These are phyloP conservation scores for Bugula neritina DNA, from an alignment of 2,888 invertebrate species.

Conservation along the genomic window DNA sequence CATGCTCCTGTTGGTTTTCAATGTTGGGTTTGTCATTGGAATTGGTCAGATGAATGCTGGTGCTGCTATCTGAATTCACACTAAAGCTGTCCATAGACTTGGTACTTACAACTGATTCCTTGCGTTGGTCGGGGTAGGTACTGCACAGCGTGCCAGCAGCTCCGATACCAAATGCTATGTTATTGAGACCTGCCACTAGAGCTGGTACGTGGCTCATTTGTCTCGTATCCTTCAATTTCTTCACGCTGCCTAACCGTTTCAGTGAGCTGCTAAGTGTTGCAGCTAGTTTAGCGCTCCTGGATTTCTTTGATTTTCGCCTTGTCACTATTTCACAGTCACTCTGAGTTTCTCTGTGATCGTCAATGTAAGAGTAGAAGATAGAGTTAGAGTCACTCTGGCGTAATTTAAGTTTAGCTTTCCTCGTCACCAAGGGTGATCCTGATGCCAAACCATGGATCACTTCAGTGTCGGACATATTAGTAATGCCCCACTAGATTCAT, in stretches of 20 bases:
- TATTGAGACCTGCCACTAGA: not conserved
- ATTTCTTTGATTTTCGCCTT: not conserved
- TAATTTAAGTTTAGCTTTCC: not conserved
- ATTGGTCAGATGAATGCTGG: not conserved
- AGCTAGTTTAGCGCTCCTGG: not conserved
- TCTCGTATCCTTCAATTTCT: not conserved
- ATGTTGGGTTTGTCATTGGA: not conserved
- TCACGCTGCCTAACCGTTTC: not conserved
- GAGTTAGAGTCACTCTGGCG: not conserved
- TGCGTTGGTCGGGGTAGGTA: not conserved
- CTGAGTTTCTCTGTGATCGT: constrained; percentile 5
- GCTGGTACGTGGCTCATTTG: not conserved
- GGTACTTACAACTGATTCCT: not conserved
- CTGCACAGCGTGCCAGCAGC: not conserved
- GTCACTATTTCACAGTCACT: constrained; percentile 14
- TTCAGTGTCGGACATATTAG: constrained; percentile 17
- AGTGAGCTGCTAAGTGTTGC: constrained; percentile 8
- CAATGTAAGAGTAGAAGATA: not conserved
- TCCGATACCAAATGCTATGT: constrained; percentile 16
- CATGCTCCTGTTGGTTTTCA: not conserved
- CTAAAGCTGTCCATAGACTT: not conserved
- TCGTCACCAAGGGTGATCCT: constrained; percentile 8
- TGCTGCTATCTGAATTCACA: not conserved
- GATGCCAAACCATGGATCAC: not conserved
- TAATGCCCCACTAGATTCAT: not conserved